Evolutionary conservation across 2,888 invertebrate genomes (phyloP), one percentile per base, ranked within the genome.

Genomic region (Pteria penguin): DNA sequence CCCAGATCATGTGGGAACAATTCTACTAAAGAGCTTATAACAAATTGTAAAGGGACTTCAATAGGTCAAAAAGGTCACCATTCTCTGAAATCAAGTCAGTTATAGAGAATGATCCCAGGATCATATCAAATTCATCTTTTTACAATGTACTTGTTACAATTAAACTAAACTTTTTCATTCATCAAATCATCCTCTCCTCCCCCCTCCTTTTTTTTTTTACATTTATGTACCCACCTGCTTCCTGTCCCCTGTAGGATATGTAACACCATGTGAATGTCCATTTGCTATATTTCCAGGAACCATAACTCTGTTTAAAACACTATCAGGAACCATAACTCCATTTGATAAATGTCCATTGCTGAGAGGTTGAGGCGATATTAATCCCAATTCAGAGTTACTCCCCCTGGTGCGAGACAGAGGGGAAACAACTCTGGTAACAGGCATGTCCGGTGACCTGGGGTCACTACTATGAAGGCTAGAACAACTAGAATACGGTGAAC

Each of bases 401-500:
- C 60, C 75, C 31, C 52, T 72, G 58, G 55, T 72, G 71, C 65
- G 60, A 36, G 54, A 72, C 66, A 72, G 69, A 67, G 65, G 71
- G 68, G 71, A 73, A 54, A 57, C 71, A 63, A 73, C 75, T 78
- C 52, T 77, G 14, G 80, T 81, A 5, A 85, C 84, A 36, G 87
- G 87, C 88, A 88, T 87, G 27, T 75, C 72, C 18, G 84, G 84
- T 29, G 89, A 82, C 58, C 79, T 67, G 8, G 82, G 80, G 79
- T 45, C 45, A 45, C 82, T 81, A 54, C 82, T 83, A 54, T 82
- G 82, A 68, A 88, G 74, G n/a, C 88, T 88, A 22, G 84, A 82
- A 29, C 84, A 85, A 77, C 89, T 89, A 61, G 88, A 87, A 72
- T 84, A 88, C 0, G 89, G 88, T 1, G 89, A 88, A 14, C 88